phyloP scores from a whole-genome alignment of 2,888 invertebrate species.

The Eupithecia subfuscata region DNA sequence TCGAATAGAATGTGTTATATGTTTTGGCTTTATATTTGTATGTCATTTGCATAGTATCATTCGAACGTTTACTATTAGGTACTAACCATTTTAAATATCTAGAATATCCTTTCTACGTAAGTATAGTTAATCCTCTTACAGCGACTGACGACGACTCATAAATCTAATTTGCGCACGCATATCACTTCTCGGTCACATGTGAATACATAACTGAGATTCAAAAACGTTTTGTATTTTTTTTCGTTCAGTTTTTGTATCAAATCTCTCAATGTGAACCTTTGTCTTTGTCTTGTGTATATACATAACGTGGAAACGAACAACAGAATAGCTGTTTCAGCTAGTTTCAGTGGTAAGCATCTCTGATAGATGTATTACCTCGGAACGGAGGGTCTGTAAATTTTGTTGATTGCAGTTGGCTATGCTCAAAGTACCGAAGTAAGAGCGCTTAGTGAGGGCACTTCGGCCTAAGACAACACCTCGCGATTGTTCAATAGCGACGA shows the following conservation, averaged over 20 bases:
- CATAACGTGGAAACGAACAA: too few relatives aligned
- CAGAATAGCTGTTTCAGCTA: too few relatives aligned
- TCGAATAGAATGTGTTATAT: not conserved
- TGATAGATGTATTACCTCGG: too few relatives aligned
- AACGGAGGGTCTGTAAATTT: too few relatives aligned
- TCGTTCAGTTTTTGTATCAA: not conserved
- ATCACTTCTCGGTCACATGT: not conserved
- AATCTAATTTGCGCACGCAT: constrained; percentile 3
- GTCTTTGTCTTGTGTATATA: not conserved
- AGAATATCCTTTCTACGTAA: not conserved
- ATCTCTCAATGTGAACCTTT: not conserved
- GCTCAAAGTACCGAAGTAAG: too few relatives aligned
- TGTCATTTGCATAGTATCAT: not conserved
- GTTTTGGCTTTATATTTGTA: not conserved
- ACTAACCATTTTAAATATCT: not conserved
- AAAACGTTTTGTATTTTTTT: not conserved
- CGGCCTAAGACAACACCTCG: too few relatives aligned
- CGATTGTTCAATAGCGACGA: too few relatives aligned
- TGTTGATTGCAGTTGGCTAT: too few relatives aligned
- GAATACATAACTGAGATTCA: not conserved
- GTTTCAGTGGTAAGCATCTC: too few relatives aligned
- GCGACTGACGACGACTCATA: not conserved
- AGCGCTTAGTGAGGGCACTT: too few relatives aligned
- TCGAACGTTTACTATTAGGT: not conserved
- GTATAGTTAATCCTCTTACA: constrained; percentile 2